Base-by-base conservation (phyloP, 1,140 invertebrate genomes). In the Vanessa atalanta region DNA sequence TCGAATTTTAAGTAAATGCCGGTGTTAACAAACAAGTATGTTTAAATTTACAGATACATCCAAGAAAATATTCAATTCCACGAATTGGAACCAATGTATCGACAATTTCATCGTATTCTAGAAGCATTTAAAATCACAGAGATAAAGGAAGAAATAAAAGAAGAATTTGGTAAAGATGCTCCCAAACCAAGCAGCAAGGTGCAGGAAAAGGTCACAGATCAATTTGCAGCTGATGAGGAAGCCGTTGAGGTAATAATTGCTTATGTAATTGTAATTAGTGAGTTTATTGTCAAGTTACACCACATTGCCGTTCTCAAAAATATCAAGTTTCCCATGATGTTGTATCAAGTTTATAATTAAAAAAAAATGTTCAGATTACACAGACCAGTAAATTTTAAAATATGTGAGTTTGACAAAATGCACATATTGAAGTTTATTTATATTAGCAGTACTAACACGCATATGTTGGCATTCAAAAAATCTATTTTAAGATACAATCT, bases 21-120 rank as follows among this genome's bases (percentile, higher is more conserved):
- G 47, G 13, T 15, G 48, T n/a, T n/a, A 53, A 53, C 7, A 7
- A 53, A 15, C 47, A 47, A 20, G 20, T 47, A 16, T 50, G 8
- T n/a, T 64, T 20, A 16, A 26, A 60, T 15, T 77, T 77, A 20
- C 64, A 90, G 88, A 70, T 97, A 97, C 90, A 94, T 98, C 55
- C 96, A 97, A 86, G 97, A 98, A 85, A 95, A 95, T 76, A 94
- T 97, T 13, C 95, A 96, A 51, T 92, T 98, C 15, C 95, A 96
- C 81, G 96, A 97, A 53, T 88, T 96, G 57, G 97, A 98, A 84
- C 97, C 97, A 0, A 96, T 97, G 94, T 98, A 98, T 86, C 93
- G 96, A 7, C 96, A 97, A 78, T 98, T 98, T 93, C 95, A 96
- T 60, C 95, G 95, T 79, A 96, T 98, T 65, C 97, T 99, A 93